phyloP scores from a whole-genome alignment of 1,140 invertebrate species.

The Camponotus vicinus region DNA sequence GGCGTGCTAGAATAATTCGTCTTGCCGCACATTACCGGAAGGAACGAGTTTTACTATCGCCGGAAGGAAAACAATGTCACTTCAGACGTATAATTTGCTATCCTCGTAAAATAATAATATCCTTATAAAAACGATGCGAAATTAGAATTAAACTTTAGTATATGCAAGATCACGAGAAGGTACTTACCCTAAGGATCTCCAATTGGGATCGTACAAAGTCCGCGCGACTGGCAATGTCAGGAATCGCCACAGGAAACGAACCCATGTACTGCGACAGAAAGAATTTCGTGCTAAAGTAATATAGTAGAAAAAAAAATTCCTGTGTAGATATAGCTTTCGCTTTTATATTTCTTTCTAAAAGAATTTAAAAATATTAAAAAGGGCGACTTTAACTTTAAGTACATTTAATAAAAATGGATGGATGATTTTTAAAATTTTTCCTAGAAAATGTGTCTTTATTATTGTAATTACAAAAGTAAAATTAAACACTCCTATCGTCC shows the following conservation, averaged over 20 bases:
- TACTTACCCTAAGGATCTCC: conserved; percentile 89
- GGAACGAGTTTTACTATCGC: conserved; percentile 23
- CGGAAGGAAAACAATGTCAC: conserved; percentile 21
- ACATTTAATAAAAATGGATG: too few relatives aligned
- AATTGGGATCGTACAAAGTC: conserved; percentile 88
- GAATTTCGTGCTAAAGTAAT: conserved; percentile 56
- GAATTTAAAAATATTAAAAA: not conserved
- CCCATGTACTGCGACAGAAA: conserved; percentile 90
- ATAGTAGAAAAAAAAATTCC: not conserved
- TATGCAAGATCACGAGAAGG: conserved; percentile 57
- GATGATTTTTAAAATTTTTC: not conserved
- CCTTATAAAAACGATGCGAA: not conserved
- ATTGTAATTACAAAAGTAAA: not conserved
- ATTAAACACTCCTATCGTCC: not conserved
- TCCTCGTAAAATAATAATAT: conserved; percentile 50
- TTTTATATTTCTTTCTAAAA: not conserved
- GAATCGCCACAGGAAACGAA: conserved; percentile 90
- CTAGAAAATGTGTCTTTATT: not conserved
- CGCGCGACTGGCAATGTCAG: conserved; percentile 88
- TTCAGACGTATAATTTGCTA: conserved; percentile 33
- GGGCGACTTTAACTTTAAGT: too few relatives aligned
- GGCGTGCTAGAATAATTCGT: conserved; percentile 78
- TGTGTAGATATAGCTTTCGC: not conserved
- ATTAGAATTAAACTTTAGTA: conserved; percentile 22
- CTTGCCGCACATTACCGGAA: conserved; percentile 61